Percentiles rank a stretch among this genome's conserved stretches.
phyloP scores from a whole-genome alignment of 2,888 invertebrate genomes.

The Tetropium fuscum region DNA sequence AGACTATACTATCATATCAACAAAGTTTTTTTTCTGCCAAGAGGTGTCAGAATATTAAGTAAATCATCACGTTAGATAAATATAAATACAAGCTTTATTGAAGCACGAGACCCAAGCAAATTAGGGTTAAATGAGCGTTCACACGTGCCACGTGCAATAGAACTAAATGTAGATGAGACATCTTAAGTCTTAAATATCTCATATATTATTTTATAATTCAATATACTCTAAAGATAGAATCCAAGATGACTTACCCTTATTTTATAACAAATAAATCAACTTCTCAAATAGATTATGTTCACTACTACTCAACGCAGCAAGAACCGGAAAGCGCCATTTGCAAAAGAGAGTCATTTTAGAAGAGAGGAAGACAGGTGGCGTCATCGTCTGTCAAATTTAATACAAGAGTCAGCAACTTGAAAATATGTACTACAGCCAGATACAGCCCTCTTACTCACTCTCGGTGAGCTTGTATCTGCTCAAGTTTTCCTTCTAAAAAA shows the following conservation, averaged over 20 bases:
- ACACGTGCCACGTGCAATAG: too few relatives aligned
- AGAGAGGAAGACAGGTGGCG: conserved; percentile 32
- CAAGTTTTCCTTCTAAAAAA: too few relatives aligned
- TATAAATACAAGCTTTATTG: too few relatives aligned
- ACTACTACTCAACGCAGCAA: conserved; percentile 58
- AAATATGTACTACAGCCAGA: neutral
- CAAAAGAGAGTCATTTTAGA: conserved; percentile 37
- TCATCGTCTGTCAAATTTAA: conserved; percentile 4
- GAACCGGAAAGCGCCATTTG: conserved; percentile 67
- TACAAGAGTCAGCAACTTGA: neutral
- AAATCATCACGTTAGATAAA: conserved; percentile 56
- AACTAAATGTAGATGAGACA: too few relatives aligned
- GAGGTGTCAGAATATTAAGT: conserved; percentile 62
- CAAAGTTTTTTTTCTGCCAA: conserved; percentile 61
- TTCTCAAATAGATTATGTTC: conserved; percentile 48
- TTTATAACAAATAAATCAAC: conserved; percentile 12
- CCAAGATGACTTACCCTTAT: conserved; percentile 15
- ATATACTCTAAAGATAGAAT: too few relatives aligned
- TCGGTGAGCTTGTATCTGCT: too few relatives aligned
- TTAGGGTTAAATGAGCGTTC: too few relatives aligned
- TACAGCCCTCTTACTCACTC: neutral
- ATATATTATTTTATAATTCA: too few relatives aligned
- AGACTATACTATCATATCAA: conserved; percentile 46
- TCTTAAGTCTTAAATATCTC: too few relatives aligned
- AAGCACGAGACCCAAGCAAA: too few relatives aligned